A percentile compares a stretch with the other conserved stretches of the same genome.
phyloP scores from a whole-genome alignment of 2,113 vertebrate genomes.

The Malurus elegans region DNA sequence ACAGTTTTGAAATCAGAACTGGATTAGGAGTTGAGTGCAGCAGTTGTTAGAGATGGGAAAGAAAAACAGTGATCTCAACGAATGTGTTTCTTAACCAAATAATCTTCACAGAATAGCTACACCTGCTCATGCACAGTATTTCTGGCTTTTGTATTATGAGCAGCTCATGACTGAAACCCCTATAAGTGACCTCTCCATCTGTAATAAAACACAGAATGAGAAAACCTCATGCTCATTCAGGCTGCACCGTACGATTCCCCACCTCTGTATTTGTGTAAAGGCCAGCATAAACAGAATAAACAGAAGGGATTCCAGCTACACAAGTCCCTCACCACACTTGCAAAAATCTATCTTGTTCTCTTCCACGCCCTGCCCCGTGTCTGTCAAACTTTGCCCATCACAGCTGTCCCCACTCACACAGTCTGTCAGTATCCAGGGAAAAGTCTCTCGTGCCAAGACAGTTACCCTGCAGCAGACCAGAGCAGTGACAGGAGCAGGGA shows the following conservation, averaged over 20 bases:
- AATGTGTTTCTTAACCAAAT: neutral
- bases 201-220: neutral
- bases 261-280: neutral
- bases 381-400: neutral
- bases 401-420: neutral
- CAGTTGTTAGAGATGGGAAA: neutral
- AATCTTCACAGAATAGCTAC: neutral
- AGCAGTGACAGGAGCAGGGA: neutral
- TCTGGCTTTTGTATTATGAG: neutral
- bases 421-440: neutral
- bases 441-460: neutral
- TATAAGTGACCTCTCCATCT: neutral
- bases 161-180: neutral
- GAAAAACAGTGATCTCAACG: neutral
- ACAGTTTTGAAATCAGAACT: neutral
- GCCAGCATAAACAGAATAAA: neutral
- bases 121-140: neutral
- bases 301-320: neutral
- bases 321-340: neutral
- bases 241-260: neutral
- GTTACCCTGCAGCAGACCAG: neutral
- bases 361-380: accelerated
- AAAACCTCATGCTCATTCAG: neutral
- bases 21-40: neutral
- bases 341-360: neutral